Conservation (phyloP, 2,113 vertebrate genomes). For the Monopterus albus region DNA sequence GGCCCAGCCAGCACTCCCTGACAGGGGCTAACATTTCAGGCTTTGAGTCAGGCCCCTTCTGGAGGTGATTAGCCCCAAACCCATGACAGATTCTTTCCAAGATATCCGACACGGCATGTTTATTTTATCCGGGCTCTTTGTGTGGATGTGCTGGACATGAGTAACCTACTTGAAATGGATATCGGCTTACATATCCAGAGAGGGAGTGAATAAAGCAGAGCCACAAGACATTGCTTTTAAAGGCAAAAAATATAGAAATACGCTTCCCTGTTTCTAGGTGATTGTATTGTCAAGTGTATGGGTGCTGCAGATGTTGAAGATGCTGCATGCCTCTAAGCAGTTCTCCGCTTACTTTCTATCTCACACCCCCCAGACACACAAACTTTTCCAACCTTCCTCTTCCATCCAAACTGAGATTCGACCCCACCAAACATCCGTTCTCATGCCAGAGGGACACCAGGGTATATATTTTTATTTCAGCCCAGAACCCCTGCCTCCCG, state of each 20-base stretch:
- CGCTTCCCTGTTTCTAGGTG: constrained; percentile 34
- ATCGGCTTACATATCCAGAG: constrained; percentile 95
- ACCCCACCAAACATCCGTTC: constrained; percentile 59
- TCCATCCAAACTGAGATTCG: constrained; percentile 46
- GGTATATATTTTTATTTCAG: constrained; percentile 62
- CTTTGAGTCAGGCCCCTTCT: constrained; percentile 98
- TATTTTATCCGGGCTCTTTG: constrained; percentile 99
- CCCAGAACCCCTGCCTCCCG: constrained; percentile 74
- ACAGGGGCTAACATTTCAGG: constrained; percentile 99
- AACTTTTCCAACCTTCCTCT: constrained; percentile 34
- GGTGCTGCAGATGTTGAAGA: constrained; percentile 81
- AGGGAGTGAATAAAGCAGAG: constrained; percentile 71
- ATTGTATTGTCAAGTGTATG: constrained; percentile 78
- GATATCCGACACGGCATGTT: constrained; percentile 99
- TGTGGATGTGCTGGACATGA: constrained; percentile 99
- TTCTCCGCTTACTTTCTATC: constrained; percentile 39
- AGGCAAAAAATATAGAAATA: constrained; percentile 44
- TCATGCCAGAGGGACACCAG: constrained; percentile 46
- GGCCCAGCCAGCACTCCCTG: constrained; percentile 89
- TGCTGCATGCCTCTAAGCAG: constrained; percentile 43
- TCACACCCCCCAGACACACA: constrained; percentile 13
- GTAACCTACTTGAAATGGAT: constrained; percentile 94
- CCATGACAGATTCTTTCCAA: constrained; percentile 99
- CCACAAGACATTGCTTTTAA: constrained; percentile 62
- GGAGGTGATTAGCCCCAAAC: constrained; percentile 99